Base-by-base conservation (phyloP, 1,140 invertebrate species). In the Leucophenga varia region DNA sequence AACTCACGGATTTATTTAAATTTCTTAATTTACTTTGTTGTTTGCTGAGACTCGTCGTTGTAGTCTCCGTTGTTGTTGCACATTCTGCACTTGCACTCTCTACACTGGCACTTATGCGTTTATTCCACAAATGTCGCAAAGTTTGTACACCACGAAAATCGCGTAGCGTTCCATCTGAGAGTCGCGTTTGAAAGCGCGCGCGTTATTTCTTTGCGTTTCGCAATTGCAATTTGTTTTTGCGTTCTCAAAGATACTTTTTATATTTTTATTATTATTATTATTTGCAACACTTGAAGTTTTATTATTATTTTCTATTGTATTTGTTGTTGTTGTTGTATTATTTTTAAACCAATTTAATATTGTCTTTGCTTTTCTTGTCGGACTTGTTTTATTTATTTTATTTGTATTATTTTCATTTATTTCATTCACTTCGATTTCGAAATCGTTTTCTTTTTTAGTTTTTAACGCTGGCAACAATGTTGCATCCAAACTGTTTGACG, bases 101-200 rank as follows among this genome's bases (percentile, higher is more conserved):
- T 47, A 55, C 65, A 55, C 57, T 68, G 45, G 70, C 65, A 32
- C 53, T 58, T 17, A 73, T 73, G 35, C 70, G 67, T 35, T 65
- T 74, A 54, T 63, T 73, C 71, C 71, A 73, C 39, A 73, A 42
- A 43, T 73, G 30, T 6, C 65, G 61, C 20, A 73, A 34, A 1
- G 58, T 73, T 48, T 73, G 70, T 7, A 73, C 71, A 21, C 71
- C 71, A 18, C 64, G 65, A 54, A 72, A 73, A 17, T 73, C 70
- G 37, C 69, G 69, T 60, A 67, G 61, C 1, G 57, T 55, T 6
- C 60, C 59, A 46, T 63, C 54, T 35, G 64, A 58, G 14, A 21
- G 5, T n/a, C 16, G 34, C 34, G n/a, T 7, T n/a, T n/a, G 6
- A n/a, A n/a, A n/a, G n/a, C n/a, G 3, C 16, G 25, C 35, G 3